Evolutionary conservation across 1,140 invertebrate species (phyloP).

Genomic region (Saccostrea echinata): DNA sequence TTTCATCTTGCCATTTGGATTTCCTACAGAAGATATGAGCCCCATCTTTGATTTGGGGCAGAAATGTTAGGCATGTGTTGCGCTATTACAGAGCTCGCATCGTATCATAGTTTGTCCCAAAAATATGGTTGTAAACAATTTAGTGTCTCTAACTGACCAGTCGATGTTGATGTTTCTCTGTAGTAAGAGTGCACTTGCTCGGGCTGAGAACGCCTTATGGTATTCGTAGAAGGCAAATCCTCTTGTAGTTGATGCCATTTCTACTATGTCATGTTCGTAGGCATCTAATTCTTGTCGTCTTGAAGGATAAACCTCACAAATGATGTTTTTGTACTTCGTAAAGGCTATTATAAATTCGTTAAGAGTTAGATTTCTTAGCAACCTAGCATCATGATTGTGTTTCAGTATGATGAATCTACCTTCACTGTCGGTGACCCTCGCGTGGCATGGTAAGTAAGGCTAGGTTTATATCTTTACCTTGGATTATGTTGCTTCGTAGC

Average conservation of each 20-base stretch:
- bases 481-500: background rate
- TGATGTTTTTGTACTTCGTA: constrained; percentile 53
- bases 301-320: constrained; percentile 45
- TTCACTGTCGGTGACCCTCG: background rate
- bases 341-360: background rate
- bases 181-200: constrained; percentile 39
- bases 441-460: background rate
- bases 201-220: constrained; percentile 36
- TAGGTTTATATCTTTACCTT: too few relatives aligned
- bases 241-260: constrained; percentile 26
- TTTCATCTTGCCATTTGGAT: too few relatives aligned
- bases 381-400: too few relatives aligned
- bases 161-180: constrained; percentile 18
- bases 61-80: too few relatives aligned
- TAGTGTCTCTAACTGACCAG: too few relatives aligned
- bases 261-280: constrained; percentile 50
- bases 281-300: constrained; percentile 44
- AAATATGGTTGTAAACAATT: too few relatives aligned
- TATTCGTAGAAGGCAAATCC: constrained; percentile 50
- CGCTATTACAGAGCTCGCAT: too few relatives aligned
- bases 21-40: too few relatives aligned
- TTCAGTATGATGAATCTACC: background rate
- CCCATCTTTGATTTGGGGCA: too few relatives aligned
- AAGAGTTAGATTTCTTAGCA: too few relatives aligned
- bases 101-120: too few relatives aligned